A percentile compares a stretch with the other conserved stretches of the same genome.
phyloP scores from a whole-genome alignment of 2,113 vertebrate species.

The Chionodraco myersi region DNA sequence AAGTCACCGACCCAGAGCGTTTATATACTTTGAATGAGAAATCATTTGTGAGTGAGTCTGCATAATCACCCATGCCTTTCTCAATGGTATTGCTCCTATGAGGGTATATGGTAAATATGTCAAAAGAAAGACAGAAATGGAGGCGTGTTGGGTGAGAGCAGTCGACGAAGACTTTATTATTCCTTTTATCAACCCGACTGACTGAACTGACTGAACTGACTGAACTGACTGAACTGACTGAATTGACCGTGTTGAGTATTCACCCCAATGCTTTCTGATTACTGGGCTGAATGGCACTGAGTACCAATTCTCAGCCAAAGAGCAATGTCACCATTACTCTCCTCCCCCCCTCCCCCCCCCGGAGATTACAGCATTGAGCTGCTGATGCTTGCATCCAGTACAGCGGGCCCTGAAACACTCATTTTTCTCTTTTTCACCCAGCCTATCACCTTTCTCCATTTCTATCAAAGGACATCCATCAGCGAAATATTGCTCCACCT shows the following conservation, averaged over 20 bases:
- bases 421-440: slow-evolving; percentile 63
- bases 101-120: background rate
- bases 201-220: too few relatives aligned
- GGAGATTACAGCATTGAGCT: slow-evolving; percentile 67
- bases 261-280: slow-evolving; percentile 60
- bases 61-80: background rate
- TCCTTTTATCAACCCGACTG: slow-evolving; percentile 56
- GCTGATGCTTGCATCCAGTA: slow-evolving; percentile 67
- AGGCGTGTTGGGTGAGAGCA: too few relatives aligned
- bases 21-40: background rate
- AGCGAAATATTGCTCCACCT: slow-evolving; percentile 82
- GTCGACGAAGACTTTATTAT: background rate
- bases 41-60: background rate
- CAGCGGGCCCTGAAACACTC: slow-evolving; percentile 53
- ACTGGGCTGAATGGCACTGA: slow-evolving; percentile 57
- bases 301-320: slow-evolving; percentile 70
- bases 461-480: slow-evolving; percentile 77
- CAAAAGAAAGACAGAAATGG: background rate
- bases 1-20: background rate
- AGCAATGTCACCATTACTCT: slow-evolving; percentile 74
- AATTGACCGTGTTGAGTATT: slow-evolving; percentile 56
- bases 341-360: slow-evolving; percentile 30
- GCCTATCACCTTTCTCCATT: slow-evolving; percentile 75
- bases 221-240: slow-evolving; percentile 40
- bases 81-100: background rate